Percentiles rank a stretch among this genome's conserved stretches.
phyloP scores from a whole-genome alignment of 2,888 invertebrate genomes.

The Drosophila yooni region DNA sequence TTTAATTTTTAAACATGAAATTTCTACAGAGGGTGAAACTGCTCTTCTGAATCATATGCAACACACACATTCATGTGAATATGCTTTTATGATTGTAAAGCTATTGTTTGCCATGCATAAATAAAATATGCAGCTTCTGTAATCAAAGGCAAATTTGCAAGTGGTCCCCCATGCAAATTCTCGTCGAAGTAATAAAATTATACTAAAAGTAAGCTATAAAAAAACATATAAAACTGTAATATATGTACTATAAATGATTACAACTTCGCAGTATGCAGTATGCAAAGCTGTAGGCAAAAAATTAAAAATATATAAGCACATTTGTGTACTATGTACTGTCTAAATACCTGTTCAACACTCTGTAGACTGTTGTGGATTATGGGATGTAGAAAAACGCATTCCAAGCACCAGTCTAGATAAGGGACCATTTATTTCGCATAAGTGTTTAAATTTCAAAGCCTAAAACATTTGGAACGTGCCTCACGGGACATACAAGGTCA shows the following conservation, averaged over 20 bases:
- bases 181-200: not conserved
- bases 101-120: not conserved
- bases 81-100: not conserved
- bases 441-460: conserved; percentile 52
- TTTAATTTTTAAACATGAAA: too few species aligned
- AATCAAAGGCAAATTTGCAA: not conserved
- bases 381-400: not conserved
- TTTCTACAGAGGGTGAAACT: not conserved
- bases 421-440: conserved; percentile 49
- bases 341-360: conserved; percentile 10
- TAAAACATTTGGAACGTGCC: conserved; percentile 30
- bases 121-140: not conserved
- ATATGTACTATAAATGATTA: not conserved
- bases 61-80: not conserved
- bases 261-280: conserved; percentile 9
- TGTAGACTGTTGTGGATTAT: not conserved
- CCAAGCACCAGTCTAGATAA: conserved; percentile 8
- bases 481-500: conserved; percentile 9
- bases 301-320: not conserved
- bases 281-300: not conserved
- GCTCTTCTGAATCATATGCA: not conserved
- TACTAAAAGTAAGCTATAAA: not conserved
- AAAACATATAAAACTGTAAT: not conserved
- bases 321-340: not conserved
- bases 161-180: not conserved